Conservation (phyloP, 1,140 invertebrate species). For the Ceratina japonica region DNA sequence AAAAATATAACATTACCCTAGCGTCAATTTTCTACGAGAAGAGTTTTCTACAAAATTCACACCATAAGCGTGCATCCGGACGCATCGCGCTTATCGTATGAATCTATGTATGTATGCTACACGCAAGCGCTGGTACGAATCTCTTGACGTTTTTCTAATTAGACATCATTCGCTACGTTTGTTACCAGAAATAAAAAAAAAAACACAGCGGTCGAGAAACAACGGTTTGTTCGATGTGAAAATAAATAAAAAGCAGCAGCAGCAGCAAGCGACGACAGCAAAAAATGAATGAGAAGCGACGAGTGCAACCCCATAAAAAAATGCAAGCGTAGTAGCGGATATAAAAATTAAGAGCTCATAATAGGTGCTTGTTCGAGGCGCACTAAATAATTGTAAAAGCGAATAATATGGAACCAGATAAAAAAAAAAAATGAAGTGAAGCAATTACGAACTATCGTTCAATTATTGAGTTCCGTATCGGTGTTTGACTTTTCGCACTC, state of each 20-base stretch:
- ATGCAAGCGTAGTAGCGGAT: conserved; percentile 40
- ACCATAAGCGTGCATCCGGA: conserved; percentile 52
- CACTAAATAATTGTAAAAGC: conserved; percentile 40
- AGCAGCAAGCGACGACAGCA: not conserved
- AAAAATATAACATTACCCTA: conserved; percentile 70
- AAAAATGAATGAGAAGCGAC: not conserved
- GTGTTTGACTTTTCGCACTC: conserved; percentile 31
- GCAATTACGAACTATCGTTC: conserved; percentile 44
- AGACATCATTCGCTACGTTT: conserved; percentile 47
- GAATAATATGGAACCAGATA: conserved; percentile 35
- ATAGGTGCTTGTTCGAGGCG: conserved; percentile 40
- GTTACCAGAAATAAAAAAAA: conserved; percentile 28
- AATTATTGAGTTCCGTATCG: conserved; percentile 38
- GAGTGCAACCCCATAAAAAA: conserved; percentile 16
- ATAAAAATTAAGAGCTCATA: conserved; percentile 40
- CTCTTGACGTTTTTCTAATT: conserved; percentile 60
- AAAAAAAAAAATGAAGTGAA: conserved; percentile 20
- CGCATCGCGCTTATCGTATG: conserved; percentile 57
- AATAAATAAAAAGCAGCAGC: not conserved
- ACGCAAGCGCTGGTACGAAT: conserved; percentile 54
- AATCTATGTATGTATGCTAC: conserved; percentile 65
- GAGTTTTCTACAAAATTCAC: conserved; percentile 65
- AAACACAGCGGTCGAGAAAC: not conserved
- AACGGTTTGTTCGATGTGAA: conserved; percentile 3
- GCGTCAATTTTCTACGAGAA: conserved; percentile 78